Evolutionary conservation across 2,888 invertebrate genomes (phyloP), one percentile per base, ranked within the genome.

Genomic region (Melipona bicolor): DNA sequence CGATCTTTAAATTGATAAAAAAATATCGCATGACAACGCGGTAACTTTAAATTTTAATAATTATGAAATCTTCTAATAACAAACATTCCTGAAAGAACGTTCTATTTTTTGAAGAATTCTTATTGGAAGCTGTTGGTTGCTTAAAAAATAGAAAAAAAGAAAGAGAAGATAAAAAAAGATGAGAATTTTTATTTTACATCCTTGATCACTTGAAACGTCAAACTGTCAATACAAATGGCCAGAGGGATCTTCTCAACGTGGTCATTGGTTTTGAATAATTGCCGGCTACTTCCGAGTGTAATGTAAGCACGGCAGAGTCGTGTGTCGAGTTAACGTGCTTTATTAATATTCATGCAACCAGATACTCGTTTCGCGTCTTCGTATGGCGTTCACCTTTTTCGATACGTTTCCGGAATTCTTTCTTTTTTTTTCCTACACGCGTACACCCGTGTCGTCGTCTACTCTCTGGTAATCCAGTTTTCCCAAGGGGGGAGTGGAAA

Each of bases 301-400:
- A 64, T 77, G 62, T 75, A 82, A 83, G 75, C 70, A 68, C 78
- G 68, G n/a, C 83, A 54, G 27, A 59, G 77, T 59, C 68, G 70
- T 68, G 61, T 71, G 78, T 72, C 74, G 74, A 67, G 77, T 72
- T 82, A 84, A 71, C 83, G 73, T 62, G 79, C 78, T 78, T 82
- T 84, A 84, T 84, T 84, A 84, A 82, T 84, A 84, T 84, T 82
- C 84, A 84, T 84, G 74, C 69, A 62, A 71, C 78, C 78, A 75
- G 78, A 78, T 84, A 83, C 72, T 75, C 61, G 83, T 78, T 84
- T 75, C 83, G 78, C 50, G 72, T 77, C 82, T 82, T 59, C 78
- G 74, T 82, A 77, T 74, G 82, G 83, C 73, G 77, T 82, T 84
- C 74, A 82, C 77, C 83, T 77, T 81, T 43, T 84, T 65, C 83